These are phyloP conservation scores for Cerastis leucographa DNA, from an alignment of 2,888 invertebrate species.

Conservation along the genomic window DNA sequence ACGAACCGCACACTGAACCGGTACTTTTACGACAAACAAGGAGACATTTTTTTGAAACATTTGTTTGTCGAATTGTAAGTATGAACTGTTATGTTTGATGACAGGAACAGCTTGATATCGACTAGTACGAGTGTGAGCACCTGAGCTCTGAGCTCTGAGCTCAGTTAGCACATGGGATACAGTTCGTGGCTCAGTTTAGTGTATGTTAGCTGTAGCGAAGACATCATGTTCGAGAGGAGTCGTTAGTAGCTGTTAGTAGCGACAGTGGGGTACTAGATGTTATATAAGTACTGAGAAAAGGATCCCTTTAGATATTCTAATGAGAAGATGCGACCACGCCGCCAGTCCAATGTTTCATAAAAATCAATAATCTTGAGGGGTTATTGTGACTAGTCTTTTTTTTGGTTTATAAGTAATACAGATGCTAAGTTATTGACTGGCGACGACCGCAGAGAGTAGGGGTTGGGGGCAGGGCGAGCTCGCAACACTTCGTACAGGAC, in stretches of 20 bases:
- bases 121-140: not conserved
- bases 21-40: not conserved
- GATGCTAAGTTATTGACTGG: conserved; percentile 4
- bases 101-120: conserved; percentile 2
- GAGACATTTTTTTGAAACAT: not conserved
- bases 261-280: not conserved
- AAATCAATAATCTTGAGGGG: not conserved
- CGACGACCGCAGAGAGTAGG: conserved; percentile 7
- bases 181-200: conserved; percentile 1
- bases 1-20: not conserved
- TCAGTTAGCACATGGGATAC: not conserved
- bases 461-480: not conserved
- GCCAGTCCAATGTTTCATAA: conserved; percentile 16
- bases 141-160: not conserved
- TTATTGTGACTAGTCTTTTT: not conserved
- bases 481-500: not conserved
- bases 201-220: not conserved
- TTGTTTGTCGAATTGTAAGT: too few species aligned
- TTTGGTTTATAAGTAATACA: not conserved
- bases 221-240: not conserved
- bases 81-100: conserved; percentile 28
- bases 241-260: conserved; percentile 22
- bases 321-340: conserved; percentile 10
- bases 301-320: not conserved
- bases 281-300: not conserved